Percentiles rank a stretch among this genome's conserved stretches.
These are phyloP conservation scores for Cheilosia impressa DNA, from an alignment of 2,888 invertebrate species.

Conservation along the genomic window DNA sequence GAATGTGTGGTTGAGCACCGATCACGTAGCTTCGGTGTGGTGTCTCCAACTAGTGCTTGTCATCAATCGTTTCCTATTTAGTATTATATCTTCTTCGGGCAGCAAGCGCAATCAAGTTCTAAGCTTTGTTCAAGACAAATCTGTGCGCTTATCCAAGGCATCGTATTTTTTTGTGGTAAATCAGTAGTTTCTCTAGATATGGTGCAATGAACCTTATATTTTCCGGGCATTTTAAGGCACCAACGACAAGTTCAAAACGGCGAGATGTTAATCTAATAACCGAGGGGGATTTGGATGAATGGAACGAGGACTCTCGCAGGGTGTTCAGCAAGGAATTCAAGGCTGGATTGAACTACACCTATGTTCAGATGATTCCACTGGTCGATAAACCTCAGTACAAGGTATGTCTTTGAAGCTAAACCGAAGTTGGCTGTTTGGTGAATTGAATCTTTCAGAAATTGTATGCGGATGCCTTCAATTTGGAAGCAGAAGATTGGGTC, in stretches of 20 bases:
- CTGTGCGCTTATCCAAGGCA: conserved; percentile 79
- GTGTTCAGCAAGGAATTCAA: conserved; percentile 80
- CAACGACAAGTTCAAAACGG: conserved; percentile 23
- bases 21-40: conserved; percentile 97
- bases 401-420: conserved; percentile 68
- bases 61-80: conserved; percentile 92
- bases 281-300: conserved; percentile 80
- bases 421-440: conserved; percentile 61
- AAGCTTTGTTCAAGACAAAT: conserved; percentile 80
- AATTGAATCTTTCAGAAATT: conserved; percentile 76
- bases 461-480: conserved; percentile 88
- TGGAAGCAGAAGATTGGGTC: conserved; percentile 90
- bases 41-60: conserved; percentile 94
- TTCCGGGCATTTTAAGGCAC: conserved; percentile 35
- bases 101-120: conserved; percentile 72
- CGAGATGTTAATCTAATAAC: conserved; percentile 41
- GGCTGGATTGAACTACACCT: conserved; percentile 78
- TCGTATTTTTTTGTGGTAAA: conserved; percentile 80
- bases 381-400: conserved; percentile 79
- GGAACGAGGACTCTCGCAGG: conserved; percentile 85
- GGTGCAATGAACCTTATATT: neutral
- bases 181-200: neutral
- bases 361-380: conserved; percentile 80
- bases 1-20: conserved; percentile 93
- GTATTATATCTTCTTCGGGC: conserved; percentile 87